phyloP scores from a whole-genome alignment of 2,113 vertebrate genomes.

The Solea senegalensis region DNA sequence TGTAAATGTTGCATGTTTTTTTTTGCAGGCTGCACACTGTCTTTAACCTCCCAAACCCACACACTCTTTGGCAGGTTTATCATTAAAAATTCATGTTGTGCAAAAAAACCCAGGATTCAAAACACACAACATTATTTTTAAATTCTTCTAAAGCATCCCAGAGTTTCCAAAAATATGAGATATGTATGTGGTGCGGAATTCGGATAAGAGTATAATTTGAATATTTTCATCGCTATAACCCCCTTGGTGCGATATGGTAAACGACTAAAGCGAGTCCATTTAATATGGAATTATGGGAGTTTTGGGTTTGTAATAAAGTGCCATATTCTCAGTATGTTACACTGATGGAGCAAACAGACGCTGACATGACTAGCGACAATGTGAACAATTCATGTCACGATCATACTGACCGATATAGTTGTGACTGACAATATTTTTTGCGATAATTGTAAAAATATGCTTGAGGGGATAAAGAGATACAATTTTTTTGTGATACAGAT shows the following conservation, averaged over 20 bases:
- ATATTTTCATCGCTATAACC: slow-evolving; percentile 5
- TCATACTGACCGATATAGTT: too few relatives aligned
- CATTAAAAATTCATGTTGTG: slow-evolving; percentile 66
- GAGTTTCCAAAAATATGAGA: slow-evolving; percentile 32
- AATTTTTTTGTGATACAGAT: too few relatives aligned
- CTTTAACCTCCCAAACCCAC: slow-evolving; percentile 66
- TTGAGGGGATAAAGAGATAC: too few relatives aligned
- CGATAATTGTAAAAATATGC: too few relatives aligned
- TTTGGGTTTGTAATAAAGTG: not conserved
- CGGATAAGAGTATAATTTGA: slow-evolving; percentile 1
- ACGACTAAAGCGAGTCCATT: not conserved
- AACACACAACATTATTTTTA: slow-evolving; percentile 33
- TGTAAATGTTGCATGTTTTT: slow-evolving; percentile 23
- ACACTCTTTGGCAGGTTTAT: slow-evolving; percentile 35
- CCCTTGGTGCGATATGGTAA: not conserved
- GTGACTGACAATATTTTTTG: too few relatives aligned
- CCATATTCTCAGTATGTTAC: not conserved
- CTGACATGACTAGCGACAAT: too few relatives aligned
- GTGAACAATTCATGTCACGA: too few relatives aligned
- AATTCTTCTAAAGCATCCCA: slow-evolving; percentile 17
- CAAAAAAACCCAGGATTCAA: slow-evolving; percentile 24
- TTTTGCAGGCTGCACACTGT: slow-evolving; percentile 38
- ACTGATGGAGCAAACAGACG: too few relatives aligned
- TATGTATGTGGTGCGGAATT: slow-evolving; percentile 4
- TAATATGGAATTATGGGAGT: not conserved